Evolutionary conservation across 2,888 invertebrate species (phyloP), one percentile per base, ranked within the genome.

Genomic region (Drosophila kanekoi): DNA sequence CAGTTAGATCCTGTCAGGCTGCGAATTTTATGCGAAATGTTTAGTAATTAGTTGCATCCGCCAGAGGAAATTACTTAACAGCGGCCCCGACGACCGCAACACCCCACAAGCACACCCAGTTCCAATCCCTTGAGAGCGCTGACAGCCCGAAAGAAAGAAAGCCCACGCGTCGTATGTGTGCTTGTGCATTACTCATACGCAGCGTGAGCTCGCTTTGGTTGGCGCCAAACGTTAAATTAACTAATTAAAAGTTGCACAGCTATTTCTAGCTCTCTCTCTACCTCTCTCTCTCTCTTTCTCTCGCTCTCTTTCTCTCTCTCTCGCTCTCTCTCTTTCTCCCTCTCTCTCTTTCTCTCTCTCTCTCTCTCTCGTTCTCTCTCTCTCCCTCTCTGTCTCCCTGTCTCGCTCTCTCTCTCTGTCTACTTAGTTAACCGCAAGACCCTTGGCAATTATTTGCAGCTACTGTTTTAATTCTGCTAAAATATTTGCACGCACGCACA

Each of bases 31-130:
- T 89, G 81, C 74, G 79, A 87, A 89, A 89, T 87, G 79, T 89
- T 87, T 86, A 81, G 79, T 89, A 89, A 89, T 89, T 89, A 89
- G 87, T 87, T 89, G 84, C 81, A 86, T 85, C 81, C 85, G 87
- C 74, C 80, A 68, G 80, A 81, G 87, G 85, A 85, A 85, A 87
- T 87, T 87, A 85, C 87, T 85, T 84, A 83, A 43, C 75, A 63
- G 51, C 32, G 52, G 59, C 75, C 57, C 68, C 73, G 68, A 62
- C 44, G 61, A 67, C 84, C 65, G 65, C 79, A 72, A 59, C 45
- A 67, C 84, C 63, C 63, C 79, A 72, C 59, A 43, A 40, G 58
- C 18, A 18, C 40, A 18, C 62, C 49, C 47, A 38, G 47, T 23
- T n/a, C 59, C 28, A 64, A 60, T 47, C 52, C 61, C 70, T 58